Percentiles rank a stretch among this genome's conserved stretches.
phyloP scores from a whole-genome alignment of 2,113 vertebrate species.

The Onychostoma macrolepis region DNA sequence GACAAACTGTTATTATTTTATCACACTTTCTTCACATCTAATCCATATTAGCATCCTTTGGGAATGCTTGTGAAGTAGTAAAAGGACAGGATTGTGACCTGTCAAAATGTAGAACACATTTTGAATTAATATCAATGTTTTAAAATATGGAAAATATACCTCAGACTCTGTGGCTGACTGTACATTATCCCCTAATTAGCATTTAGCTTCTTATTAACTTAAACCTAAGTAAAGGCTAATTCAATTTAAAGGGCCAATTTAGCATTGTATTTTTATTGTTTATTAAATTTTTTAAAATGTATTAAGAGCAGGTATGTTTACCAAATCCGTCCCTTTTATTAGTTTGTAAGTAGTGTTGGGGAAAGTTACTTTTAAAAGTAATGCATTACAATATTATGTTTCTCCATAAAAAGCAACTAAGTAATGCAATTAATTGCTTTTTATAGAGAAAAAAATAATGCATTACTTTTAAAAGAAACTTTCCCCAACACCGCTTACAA shows the following conservation, averaged over 20 bases:
- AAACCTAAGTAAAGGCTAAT: neutral
- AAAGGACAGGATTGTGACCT: neutral
- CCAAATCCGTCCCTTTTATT: neutral
- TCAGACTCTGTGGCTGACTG: neutral
- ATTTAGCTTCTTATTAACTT: neutral
- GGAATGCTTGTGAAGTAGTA: neutral
- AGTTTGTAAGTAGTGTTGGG: too few species aligned
- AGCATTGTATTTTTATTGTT: neutral
- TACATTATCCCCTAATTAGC: neutral
- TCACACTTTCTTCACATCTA: neutral
- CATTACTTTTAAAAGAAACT: too few species aligned
- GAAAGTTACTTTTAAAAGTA: too few species aligned
- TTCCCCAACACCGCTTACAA: too few species aligned
- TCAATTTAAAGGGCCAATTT: neutral
- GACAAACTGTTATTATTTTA: neutral
- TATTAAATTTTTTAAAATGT: neutral
- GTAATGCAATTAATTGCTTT: too few species aligned
- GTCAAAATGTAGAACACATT: neutral
- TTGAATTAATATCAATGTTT: neutral
- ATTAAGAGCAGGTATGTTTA: neutral
- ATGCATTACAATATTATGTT: too few species aligned
- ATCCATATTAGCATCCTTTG: neutral
- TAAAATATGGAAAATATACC: neutral
- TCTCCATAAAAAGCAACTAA: too few species aligned
- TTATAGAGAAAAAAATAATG: too few species aligned